These are phyloP conservation scores for Diprion similis DNA, from an alignment of 1,140 invertebrate genomes.

Conservation along the genomic window DNA sequence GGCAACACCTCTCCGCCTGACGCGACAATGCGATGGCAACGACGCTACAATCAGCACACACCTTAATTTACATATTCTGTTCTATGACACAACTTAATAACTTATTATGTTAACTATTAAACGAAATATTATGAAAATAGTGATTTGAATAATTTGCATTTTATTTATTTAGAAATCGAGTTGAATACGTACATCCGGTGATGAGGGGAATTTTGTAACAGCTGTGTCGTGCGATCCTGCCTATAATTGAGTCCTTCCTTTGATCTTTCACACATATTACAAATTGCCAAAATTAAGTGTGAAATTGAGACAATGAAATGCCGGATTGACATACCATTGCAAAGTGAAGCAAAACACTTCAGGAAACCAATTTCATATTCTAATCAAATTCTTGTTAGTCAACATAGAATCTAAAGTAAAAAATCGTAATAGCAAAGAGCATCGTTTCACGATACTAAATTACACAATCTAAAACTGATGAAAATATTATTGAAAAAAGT, in stretches of 20 bases:
- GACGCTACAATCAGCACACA: slow-evolving; percentile 62
- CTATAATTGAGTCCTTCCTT: slow-evolving; percentile 40
- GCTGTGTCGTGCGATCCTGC: slow-evolving; percentile 43
- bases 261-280: slow-evolving; percentile 36
- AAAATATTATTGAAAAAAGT: no score
- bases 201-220: slow-evolving; percentile 44
- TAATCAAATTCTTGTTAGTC: no score
- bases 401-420: no score
- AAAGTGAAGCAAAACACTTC: background rate
- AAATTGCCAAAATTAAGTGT: background rate
- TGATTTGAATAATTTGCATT: slow-evolving; percentile 33
- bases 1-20: slow-evolving; percentile 60
- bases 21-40: slow-evolving; percentile 59
- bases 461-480: no score
- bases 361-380: background rate
- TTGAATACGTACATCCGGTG: slow-evolving; percentile 57
- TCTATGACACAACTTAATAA: slow-evolving; percentile 53
- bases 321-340: background rate
- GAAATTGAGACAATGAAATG: background rate
- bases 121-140: slow-evolving; percentile 29
- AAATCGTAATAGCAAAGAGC: no score
- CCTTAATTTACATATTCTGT: slow-evolving; percentile 54
- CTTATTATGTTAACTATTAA: slow-evolving; percentile 49
- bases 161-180: slow-evolving; percentile 44
- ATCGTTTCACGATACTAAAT: no score